Percentiles rank a stretch among this genome's conserved stretches.
Evolutionary conservation across 2,888 invertebrate genomes (phyloP).

Genomic region (Acleris laterana): DNA sequence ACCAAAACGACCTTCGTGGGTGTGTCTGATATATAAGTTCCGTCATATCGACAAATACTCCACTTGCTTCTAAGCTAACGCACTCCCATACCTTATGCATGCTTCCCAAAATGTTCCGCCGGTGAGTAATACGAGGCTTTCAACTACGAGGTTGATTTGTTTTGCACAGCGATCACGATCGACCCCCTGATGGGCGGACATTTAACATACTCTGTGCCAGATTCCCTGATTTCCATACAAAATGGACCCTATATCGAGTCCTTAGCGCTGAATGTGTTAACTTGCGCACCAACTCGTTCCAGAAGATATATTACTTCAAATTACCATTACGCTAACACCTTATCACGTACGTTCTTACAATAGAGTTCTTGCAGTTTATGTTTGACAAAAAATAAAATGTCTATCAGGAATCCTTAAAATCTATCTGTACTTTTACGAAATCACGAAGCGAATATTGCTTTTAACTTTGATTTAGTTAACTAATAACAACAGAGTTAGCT

Average conservation of each 20-base stretch:
- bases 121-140: constrained; percentile 56
- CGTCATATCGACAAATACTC: constrained; percentile 19
- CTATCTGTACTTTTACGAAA: no score
- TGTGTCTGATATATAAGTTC: constrained; percentile 9
- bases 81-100: constrained; percentile 22
- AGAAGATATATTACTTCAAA: constrained; percentile 38
- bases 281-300: constrained; percentile 45
- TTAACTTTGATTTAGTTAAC: no score
- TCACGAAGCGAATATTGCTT: no score
- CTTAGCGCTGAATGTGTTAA: constrained; percentile 17
- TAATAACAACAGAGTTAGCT: no score
- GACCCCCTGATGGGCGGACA: constrained; percentile 55
- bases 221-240: no score
- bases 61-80: constrained; percentile 17
- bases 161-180: constrained; percentile 55
- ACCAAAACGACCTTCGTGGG: constrained; percentile 11
- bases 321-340: constrained; percentile 35
- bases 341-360: constrained; percentile 13
- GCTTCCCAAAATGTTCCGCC: constrained; percentile 38
- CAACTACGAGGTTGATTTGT: constrained; percentile 59
- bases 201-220: constrained; percentile 40
- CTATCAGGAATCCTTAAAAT: no score
- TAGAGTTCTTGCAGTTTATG: not conserved
- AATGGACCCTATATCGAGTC: no score
- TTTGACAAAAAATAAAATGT: no score